These are phyloP conservation scores for Melolontha melolontha DNA, from an alignment of 2,888 invertebrate species.

Conservation along the genomic window DNA sequence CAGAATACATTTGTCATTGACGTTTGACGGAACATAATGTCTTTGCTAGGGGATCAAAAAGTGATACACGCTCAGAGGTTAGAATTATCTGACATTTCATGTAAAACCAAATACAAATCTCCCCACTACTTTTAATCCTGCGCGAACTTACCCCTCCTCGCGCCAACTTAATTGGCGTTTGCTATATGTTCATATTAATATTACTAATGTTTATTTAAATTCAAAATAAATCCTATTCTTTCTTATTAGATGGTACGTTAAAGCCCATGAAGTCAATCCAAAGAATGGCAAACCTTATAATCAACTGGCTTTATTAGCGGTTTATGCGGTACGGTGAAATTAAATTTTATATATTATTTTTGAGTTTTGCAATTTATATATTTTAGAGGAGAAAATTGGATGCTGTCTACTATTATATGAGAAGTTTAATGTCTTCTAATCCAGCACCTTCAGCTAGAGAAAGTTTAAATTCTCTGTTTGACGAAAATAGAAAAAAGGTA, in stretches of 20 bases:
- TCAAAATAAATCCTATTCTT: too few species aligned
- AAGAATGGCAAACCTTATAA: conserved; percentile 96
- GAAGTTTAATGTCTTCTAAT: conserved; percentile 94
- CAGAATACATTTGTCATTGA: too few species aligned
- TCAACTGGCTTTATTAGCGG: conserved; percentile 91
- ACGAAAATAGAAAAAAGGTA: conserved; percentile 93
- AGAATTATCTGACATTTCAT: too few species aligned
- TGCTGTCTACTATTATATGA: conserved; percentile 97
- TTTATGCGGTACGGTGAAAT: conserved; percentile 75
- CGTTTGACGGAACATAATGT: too few species aligned
- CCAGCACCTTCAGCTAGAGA: conserved; percentile 93
- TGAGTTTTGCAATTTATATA: conserved; percentile 46
- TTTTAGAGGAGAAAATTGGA: conserved; percentile 91
- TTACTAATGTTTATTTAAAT: too few species aligned
- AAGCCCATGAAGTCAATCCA: conserved; percentile 93
- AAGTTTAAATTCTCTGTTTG: conserved; percentile 87
- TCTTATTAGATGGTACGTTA: conserved; percentile 82
- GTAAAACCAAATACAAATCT: too few species aligned
- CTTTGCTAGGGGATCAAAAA: too few species aligned
- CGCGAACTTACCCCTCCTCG: too few species aligned
- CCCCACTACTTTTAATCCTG: too few species aligned
- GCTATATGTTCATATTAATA: too few species aligned
- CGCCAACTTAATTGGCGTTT: too few species aligned
- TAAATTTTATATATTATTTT: conserved; percentile 1
- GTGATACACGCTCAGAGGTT: too few species aligned